These are phyloP conservation scores for Alviniconcha marisindica DNA, from an alignment of 1,140 invertebrate genomes.

Conservation along the genomic window DNA sequence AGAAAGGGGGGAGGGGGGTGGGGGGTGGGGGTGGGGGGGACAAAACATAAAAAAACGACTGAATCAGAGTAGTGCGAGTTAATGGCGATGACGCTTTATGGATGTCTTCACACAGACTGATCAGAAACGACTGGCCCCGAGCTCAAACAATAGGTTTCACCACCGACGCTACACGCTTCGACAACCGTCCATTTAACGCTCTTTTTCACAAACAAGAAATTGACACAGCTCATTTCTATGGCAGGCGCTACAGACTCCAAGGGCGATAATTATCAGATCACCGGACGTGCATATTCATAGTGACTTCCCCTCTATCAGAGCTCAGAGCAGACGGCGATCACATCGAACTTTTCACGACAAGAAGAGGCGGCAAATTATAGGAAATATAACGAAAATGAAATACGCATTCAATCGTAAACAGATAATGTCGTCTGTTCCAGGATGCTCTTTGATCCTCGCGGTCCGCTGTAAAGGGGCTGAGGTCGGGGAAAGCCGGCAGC, in stretches of 20 bases:
- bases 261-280: conserved; percentile 35
- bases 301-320: conserved; percentile 35
- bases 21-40: background rate
- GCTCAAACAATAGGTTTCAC: background rate
- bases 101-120: background rate
- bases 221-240: conserved; percentile 34
- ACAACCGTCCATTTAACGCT: conserved; percentile 26
- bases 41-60: background rate
- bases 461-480: too few species aligned
- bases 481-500: background rate
- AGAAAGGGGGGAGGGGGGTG: background rate
- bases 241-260: conserved; percentile 20
- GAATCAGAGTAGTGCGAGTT: background rate
- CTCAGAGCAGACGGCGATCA: background rate
- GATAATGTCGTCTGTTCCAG: conserved; percentile 13
- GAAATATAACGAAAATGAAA: conserved; percentile 44
- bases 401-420: conserved; percentile 34
- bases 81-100: background rate
- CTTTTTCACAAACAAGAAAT: conserved; percentile 43
- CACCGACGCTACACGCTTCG: background rate
- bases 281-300: conserved; percentile 37
- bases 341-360: conserved; percentile 31
- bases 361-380: conserved; percentile 34
- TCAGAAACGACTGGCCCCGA: background rate
- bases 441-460: conserved; percentile 6